Percentiles rank a stretch among this genome's conserved stretches.
Conservation (phyloP, 2,888 invertebrate species). For the Drosophila rellima region DNA sequence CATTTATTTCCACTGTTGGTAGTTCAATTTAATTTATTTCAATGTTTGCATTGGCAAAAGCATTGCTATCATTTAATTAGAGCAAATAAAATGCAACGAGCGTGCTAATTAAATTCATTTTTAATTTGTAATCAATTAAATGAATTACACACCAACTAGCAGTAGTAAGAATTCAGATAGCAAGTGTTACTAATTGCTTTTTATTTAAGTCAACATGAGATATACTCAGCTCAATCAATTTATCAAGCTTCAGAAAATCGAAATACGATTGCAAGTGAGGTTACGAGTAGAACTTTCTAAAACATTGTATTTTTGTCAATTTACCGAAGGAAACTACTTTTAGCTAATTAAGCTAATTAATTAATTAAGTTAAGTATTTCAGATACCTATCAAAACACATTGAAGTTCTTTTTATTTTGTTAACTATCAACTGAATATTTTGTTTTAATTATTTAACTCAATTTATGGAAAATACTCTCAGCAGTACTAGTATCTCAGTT, state of each 20-base stretch:
- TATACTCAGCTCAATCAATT: background rate
- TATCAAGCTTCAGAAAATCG: background rate
- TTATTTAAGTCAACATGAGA: conserved; percentile 15
- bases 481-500: background rate
- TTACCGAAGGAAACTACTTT: background rate
- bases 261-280: background rate
- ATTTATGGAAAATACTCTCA: background rate
- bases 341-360: too few relatives aligned
- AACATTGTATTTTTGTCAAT: background rate
- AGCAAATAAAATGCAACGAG: conserved; percentile 64
- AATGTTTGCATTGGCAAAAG: conserved; percentile 42
- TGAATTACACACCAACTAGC: conserved; percentile 45
- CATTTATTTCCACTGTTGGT: conserved; percentile 16
- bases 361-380: too few relatives aligned
- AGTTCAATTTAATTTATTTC: conserved; percentile 47
- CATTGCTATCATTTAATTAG: conserved; percentile 72
- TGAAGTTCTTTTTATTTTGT: background rate
- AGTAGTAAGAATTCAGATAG: conserved; percentile 21
- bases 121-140: conserved; percentile 78
- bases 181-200: conserved; percentile 44
- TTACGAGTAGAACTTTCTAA: background rate
- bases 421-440: background rate
- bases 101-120: conserved; percentile 70
- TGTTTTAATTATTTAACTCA: background rate
- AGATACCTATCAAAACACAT: background rate